Percentiles rank a stretch among this genome's conserved stretches.
phyloP scores from a whole-genome alignment of 2,888 invertebrate species.

The Ophioninae sp. region DNA sequence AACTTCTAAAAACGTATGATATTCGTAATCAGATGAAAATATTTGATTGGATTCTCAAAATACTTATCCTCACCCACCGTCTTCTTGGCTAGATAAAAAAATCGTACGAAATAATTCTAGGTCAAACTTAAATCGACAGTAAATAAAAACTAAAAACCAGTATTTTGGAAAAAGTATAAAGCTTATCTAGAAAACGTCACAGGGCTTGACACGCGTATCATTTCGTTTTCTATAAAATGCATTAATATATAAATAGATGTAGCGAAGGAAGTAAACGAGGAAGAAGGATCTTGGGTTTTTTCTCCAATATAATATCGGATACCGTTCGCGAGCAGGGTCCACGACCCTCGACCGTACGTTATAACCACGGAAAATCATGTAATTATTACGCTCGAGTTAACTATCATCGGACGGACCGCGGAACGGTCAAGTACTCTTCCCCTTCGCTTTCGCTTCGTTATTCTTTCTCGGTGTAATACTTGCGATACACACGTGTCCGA shows the following conservation, averaged over 20 bases:
- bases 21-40: no score
- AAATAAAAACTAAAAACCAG: background rate
- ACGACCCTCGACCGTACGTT: slow-evolving; percentile 68
- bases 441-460: slow-evolving; percentile 59
- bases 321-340: slow-evolving; percentile 70
- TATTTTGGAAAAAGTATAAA: background rate
- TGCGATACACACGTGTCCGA: slow-evolving; percentile 18
- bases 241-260: background rate
- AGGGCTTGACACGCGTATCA: background rate
- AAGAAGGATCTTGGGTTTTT: slow-evolving; percentile 48
- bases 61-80: no score
- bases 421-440: slow-evolving; percentile 59
- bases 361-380: slow-evolving; percentile 75
- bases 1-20: no score
- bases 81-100: no score
- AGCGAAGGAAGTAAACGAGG: slow-evolving; percentile 21
- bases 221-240: background rate
- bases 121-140: background rate
- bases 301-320: slow-evolving; percentile 71
- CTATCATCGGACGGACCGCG: slow-evolving; percentile 70
- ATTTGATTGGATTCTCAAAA: no score
- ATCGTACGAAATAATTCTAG: no score
- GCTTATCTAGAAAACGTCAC: background rate
- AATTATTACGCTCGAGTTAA: slow-evolving; percentile 78
- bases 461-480: slow-evolving; percentile 46